Evolutionary conservation across 2,797 vertebrate genomes (phyloP), one percentile per base, ranked within the genome.

Genomic region (Schizothorax lantsangensis): DNA sequence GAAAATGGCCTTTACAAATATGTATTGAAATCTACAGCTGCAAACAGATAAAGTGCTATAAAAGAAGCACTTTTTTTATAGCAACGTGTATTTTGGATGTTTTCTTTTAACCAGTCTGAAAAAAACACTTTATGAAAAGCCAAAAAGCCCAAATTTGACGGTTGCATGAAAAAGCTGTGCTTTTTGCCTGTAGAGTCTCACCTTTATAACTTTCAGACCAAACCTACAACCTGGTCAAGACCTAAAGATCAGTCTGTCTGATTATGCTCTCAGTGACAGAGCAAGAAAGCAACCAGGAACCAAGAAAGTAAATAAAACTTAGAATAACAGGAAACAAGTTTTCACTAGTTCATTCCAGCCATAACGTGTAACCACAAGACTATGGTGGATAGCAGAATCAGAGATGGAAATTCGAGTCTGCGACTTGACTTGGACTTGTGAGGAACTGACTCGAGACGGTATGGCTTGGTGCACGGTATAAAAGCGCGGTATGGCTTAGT

Each of bases 231-330:
- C 19, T 69, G 66, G 62, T 64, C 12, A 33, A 40, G 30, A 19
- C 3, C 54, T 12, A 64, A 45, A 45, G 38, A 62, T n/a, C 23
- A 30, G 78, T 36, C 19, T 77, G 47, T 79, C 23, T 30, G 78
- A 19, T 43, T 62, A 19, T 0, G 78, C 21, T 43, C 54, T 54
- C 2, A 38, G 33, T 57, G 52, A 38, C 52, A 38, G n/a, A 79
- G 21, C 36, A 57, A 79, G 77, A 59, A 45, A 11, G 78, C n/a
- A 36, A 38, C 21, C 64, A 81, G 45, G 45, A 81, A 80, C 79
- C 40, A 80, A 80, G 79, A 80, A 62, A n/a, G 26, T 21, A 80
- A 62, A 62, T 43, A 62, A 38, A 66, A 66, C 59, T 49, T 15
- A 2, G 69, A 81, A 81, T 36, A 69, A 81, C 10, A 36, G 43